Base-by-base conservation (phyloP, 2,797 vertebrate species). In the Zalophus californianus region DNA sequence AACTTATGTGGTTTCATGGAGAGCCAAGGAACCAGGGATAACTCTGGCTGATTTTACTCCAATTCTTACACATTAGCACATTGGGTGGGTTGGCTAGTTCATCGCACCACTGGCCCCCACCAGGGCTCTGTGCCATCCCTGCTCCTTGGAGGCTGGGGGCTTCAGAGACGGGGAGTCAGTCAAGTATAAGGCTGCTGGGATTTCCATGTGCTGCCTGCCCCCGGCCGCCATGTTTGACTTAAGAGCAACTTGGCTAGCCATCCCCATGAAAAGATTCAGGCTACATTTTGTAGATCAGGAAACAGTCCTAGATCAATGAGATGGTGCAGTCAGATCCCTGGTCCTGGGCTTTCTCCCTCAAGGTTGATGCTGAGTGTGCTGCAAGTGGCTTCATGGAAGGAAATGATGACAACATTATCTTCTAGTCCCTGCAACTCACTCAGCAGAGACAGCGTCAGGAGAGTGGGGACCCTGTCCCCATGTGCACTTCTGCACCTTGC, bases 181-280 rank as follows among this genome's bases (percentile, higher is more conserved):
- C 48, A 52, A 44, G 66, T 11, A 20, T 11, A 48, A 20, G 0
- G 5, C 52, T 38, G 3, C 68, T 35, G 35, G 77, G 32, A 27
- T n/a, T 54, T 10, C 56, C 44, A 0, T 10, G 14, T 20, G 35
- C n/a, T 0, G 11, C 48, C 12, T 1, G 2, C 3, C 18, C 7
- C n/a, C 4, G 10, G 20, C 38, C 64, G 21, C 56, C 15, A 20
- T 23, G 1, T 79, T 60, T n/a, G 32, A 41, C 7, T 48, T 35
- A 32, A 12, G 73, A 95, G 29, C 23, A 75, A 62, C n/a, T 13
- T 38, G 70, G 50, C 25, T 54, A 18, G 64, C 54, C 18, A 21
- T 56, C 23, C 12, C 35, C 23, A 11, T n/a, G 41, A 11, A 29
- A 16, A 23, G 54, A 72, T 18, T 70, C 78, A 64, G 54, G 54